Evolutionary conservation across 2,888 invertebrate species (phyloP), one percentile per base, ranked within the genome.

Genomic region (Nomada fabriciana): DNA sequence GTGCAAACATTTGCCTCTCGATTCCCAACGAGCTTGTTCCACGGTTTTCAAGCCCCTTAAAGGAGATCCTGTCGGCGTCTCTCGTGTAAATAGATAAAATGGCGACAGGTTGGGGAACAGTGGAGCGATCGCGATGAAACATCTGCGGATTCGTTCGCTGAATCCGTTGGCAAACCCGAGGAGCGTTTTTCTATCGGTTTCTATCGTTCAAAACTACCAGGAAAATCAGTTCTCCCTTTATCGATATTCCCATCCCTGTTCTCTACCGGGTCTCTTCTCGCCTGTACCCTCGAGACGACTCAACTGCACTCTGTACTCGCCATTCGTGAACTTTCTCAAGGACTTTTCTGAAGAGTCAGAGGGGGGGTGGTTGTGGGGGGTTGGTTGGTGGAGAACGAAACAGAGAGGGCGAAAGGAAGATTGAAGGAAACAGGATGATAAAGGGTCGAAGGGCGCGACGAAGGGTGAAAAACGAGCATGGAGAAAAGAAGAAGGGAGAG

Each of bases 261-360:
- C 18, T n/a, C n/a, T 4, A 5, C n/a, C 29, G 9, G 15, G 13
- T 52, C 18, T 36, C 29, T 11, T 3, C 9, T 23, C 15, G 13
- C 18, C 25, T 42, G 47, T 70, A 29, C 25, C 55, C 53, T 71
- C 59, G 67, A 55, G 60, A 55, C 64, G 53, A 36, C 72, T 67
- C 43, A 25, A 68, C 55, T 61, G 13, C 10, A 29, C 64, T 63
- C 52, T 64, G 13, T 11, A 15, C 68, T 60, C 72, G 61, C 64
- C 67, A 59, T 77, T 83, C 64, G 79, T 25, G 36, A 82, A 81
- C 67, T 79, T 86, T 73, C 86, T 80, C 72, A 68, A 86, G 83
- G 83, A 77, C 72, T 77, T 76, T 50, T n/a, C 57, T 29, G 63
- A 25, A 13, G 50, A n/a, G 10, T 25, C 10, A 20, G 23, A 53